Base-by-base conservation (phyloP, 2,888 invertebrate species). In the Timandra comae region DNA sequence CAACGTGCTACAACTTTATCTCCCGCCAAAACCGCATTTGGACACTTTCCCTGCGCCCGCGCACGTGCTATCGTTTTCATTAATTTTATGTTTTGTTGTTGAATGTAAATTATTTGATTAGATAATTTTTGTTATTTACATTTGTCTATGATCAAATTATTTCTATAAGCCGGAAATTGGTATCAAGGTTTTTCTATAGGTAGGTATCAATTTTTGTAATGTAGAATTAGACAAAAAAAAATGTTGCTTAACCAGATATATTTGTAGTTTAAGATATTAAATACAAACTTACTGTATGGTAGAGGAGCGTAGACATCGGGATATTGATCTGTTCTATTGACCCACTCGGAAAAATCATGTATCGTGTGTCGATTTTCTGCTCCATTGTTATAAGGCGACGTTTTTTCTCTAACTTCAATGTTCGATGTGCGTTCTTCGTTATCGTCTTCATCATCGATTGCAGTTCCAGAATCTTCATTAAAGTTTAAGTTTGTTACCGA, bases 221-320 rank as follows among this genome's bases (percentile, higher is more conserved):
- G n/a, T n/a, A n/a, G n/a, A n/a, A n/a, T n/a, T n/a, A n/a, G n/a
- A n/a, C n/a, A n/a, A n/a, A n/a, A n/a, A n/a, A n/a, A n/a, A n/a
- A n/a, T n/a, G n/a, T n/a, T n/a, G n/a, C n/a, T n/a, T n/a, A n/a
- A n/a, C n/a, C n/a, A n/a, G n/a, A n/a, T n/a, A n/a, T n/a, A n/a
- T n/a, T n/a, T n/a, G n/a, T n/a, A n/a, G n/a, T n/a, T n/a, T n/a
- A n/a, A n/a, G n/a, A n/a, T n/a, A n/a, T n/a, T n/a, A n/a, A n/a
- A n/a, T n/a, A n/a, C n/a, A 60, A 88, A 92, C 92, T 91, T 88
- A 93, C 93, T 93, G 79, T 92, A 92, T 38, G 92, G 91, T 51
- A 89, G 86, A 49, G 92, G 92, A 45, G 91, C 92, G 70, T 92
- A 93, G 51, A 94, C 88, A 66, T 91, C 88, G 41, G 93, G 91